A percentile compares a stretch with the other conserved stretches of the same genome.
These are phyloP conservation scores for Hyles lineata DNA, from an alignment of 2,888 invertebrate species.

Conservation along the genomic window DNA sequence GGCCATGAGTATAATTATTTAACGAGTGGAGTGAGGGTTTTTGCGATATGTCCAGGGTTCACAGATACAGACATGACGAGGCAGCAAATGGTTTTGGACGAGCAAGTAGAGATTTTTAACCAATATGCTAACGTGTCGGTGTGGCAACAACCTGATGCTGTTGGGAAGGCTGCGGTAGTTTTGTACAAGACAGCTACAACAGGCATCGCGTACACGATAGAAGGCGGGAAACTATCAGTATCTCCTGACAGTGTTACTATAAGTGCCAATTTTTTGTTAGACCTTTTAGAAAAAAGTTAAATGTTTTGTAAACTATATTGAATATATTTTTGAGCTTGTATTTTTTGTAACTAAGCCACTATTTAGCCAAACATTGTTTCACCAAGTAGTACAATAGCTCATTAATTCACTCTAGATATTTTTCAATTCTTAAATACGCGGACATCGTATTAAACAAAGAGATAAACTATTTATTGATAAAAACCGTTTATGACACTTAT, in stretches of 20 bases:
- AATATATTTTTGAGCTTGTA: slow-evolving; percentile 53
- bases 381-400: too few species aligned
- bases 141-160: slow-evolving; percentile 44
- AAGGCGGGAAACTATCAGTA: background rate
- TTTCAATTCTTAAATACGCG: too few species aligned
- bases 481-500: too few species aligned
- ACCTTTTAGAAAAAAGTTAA: background rate
- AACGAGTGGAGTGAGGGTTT: slow-evolving; percentile 72
- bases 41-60: slow-evolving; percentile 78
- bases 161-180: slow-evolving; percentile 40
- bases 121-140: slow-evolving; percentile 37
- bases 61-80: slow-evolving; percentile 63
- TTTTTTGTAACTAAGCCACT: too few species aligned
- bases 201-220: slow-evolving; percentile 33
- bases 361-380: too few species aligned
- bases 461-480: too few species aligned
- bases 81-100: slow-evolving; percentile 29
- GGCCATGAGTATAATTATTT: slow-evolving; percentile 67
- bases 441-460: too few species aligned
- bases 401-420: too few species aligned
- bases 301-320: too few species aligned
- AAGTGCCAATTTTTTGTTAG: background rate
- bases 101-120: slow-evolving; percentile 32
- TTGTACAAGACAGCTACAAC: slow-evolving; percentile 39
- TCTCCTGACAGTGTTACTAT: background rate